Evolutionary conservation across 2,888 invertebrate species (phyloP).

Genomic region (Ecdyonurus torrentis): DNA sequence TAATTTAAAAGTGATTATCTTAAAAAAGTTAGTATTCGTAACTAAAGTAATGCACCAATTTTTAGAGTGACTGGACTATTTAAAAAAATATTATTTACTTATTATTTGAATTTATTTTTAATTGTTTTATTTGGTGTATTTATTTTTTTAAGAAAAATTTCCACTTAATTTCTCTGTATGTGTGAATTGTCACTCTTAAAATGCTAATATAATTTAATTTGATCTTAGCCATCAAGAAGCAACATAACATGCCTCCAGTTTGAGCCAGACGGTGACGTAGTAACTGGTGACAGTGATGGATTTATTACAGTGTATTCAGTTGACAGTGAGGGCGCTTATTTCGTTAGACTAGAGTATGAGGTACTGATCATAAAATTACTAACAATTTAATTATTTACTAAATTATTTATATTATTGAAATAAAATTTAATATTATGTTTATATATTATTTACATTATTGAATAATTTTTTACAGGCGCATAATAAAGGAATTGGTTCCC

Average conservation of each 20-base stretch:
- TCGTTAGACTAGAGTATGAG: conserved; percentile 76
- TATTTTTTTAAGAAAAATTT: no score
- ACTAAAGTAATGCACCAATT: no score
- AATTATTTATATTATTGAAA: neutral
- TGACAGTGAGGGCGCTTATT: conserved; percentile 76
- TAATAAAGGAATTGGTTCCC: conserved; percentile 69
- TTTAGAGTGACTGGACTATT: no score
- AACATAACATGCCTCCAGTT: conserved; percentile 77
- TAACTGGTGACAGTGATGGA: conserved; percentile 83
- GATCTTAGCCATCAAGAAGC: conserved; percentile 60
- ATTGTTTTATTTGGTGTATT: conserved; percentile 20
- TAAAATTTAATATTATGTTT: no score
- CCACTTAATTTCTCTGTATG: no score
- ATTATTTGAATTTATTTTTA: no score
- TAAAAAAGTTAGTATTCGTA: no score
- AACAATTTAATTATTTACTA: no score
- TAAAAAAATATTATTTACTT: conserved; percentile 3
- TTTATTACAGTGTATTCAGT: conserved; percentile 82
- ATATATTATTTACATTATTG: conserved; percentile 6
- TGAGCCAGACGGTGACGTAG: conserved; percentile 80
- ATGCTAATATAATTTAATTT: no score
- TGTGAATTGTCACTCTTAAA: no score
- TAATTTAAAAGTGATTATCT: no score
- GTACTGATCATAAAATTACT: conserved; percentile 25
- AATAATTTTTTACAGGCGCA: conserved; percentile 51